phyloP scores from a whole-genome alignment of 92 coral and sea anemone genomes.

The Epizoanthus rinbou region DNA sequence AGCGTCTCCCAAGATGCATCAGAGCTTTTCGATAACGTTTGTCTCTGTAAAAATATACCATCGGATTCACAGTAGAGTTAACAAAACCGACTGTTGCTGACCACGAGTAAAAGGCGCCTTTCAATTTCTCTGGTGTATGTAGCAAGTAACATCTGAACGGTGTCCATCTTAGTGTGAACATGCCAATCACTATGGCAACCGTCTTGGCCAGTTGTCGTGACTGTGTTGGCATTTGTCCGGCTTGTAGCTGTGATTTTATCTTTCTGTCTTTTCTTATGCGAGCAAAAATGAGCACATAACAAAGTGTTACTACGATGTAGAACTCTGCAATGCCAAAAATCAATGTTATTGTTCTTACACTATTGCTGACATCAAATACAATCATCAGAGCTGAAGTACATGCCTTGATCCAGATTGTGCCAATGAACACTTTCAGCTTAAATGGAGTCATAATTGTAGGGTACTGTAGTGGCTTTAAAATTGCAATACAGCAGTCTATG shows the following conservation, averaged over 20 bases:
- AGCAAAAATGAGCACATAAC: not conserved
- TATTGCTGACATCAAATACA: not conserved
- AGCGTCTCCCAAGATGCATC: not conserved
- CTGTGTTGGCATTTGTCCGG: not conserved
- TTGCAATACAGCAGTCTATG: slow-evolving; percentile 39
- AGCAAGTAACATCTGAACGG: not conserved
- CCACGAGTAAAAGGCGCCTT: not conserved
- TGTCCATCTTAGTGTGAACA: slow-evolving; percentile 2
- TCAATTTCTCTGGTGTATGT: no score
- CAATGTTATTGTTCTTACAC: no score
- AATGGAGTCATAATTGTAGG: not conserved
- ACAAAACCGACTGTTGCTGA: not conserved
- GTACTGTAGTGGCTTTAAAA: slow-evolving; percentile 7
- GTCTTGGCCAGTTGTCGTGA: slow-evolving; percentile 7
- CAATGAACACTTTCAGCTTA: not conserved
- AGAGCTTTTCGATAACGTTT: not conserved
- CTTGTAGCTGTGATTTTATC: not conserved
- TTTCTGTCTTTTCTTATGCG: not conserved
- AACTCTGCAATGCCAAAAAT: not conserved
- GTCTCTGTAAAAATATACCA: slow-evolving; percentile 17
- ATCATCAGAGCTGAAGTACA: not conserved
- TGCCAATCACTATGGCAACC: slow-evolving; percentile 9
- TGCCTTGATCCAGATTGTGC: not conserved
- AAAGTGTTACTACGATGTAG: not conserved
- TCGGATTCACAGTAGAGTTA: slow-evolving; percentile 4